Percentiles rank a stretch among this genome's conserved stretches.
Conservation (phyloP, 2,113 vertebrate species). For the Ophthalmolycus amberensis region DNA sequence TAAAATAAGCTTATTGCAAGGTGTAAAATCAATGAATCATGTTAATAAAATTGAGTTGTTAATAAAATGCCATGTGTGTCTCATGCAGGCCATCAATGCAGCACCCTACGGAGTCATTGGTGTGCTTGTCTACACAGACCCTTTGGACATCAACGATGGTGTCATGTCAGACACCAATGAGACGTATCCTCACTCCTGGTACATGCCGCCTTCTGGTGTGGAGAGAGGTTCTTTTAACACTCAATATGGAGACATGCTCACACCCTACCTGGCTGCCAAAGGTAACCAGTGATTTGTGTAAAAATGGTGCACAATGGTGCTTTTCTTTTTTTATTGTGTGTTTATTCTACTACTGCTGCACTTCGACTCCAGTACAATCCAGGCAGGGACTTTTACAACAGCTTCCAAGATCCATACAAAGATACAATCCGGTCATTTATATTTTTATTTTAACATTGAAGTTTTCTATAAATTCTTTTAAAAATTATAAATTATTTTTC, state of each 20-base stretch:
- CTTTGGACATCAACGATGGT: slow-evolving; percentile 88
- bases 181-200: slow-evolving; percentile 91
- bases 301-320: not conserved
- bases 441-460: not conserved
- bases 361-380: not conserved
- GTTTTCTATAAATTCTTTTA: not conserved
- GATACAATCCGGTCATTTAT: not conserved
- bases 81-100: slow-evolving; percentile 87
- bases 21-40: not conserved
- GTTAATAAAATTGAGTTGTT: not conserved
- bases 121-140: slow-evolving; percentile 92
- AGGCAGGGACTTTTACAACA: not conserved
- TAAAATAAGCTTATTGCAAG: not conserved
- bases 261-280: slow-evolving; percentile 88
- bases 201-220: slow-evolving; percentile 87
- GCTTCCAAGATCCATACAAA: not conserved
- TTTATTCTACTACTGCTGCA: not conserved
- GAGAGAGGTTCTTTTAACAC: slow-evolving; percentile 85
- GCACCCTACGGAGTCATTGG: slow-evolving; percentile 84
- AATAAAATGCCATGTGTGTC: not conserved
- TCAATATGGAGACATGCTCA: slow-evolving; percentile 86
- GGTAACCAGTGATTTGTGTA: slow-evolving; percentile 43
- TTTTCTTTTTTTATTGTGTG: not conserved
- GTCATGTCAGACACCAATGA: slow-evolving; percentile 77
- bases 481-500: not conserved